Evolutionary conservation across 2,113 vertebrate species (phyloP).

Genomic region (Spermophilus dauricus): DNA sequence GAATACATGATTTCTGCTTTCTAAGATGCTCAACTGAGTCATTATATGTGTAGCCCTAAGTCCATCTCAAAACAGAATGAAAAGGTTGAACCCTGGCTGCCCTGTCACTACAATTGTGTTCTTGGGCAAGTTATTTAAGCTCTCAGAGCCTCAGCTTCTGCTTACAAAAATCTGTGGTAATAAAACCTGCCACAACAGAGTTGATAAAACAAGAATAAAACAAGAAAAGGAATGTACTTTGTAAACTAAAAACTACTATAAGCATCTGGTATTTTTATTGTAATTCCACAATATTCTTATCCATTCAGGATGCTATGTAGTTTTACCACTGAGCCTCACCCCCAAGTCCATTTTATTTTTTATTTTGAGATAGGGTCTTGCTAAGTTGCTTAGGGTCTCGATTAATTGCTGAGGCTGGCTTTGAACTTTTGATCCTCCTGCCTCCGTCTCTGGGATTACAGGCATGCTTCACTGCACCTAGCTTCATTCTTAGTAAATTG

Average conservation of each 20-base stretch:
- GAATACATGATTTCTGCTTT: not conserved
- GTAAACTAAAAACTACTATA: not conserved
- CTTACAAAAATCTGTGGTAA: not conserved
- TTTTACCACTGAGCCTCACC: not conserved
- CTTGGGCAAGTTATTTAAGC: not conserved
- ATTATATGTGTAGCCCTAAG: not conserved
- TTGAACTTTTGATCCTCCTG: not conserved
- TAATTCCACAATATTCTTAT: not conserved
- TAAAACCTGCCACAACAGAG: not conserved
- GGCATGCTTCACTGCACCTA: not conserved
- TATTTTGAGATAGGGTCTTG: not conserved
- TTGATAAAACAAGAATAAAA: not conserved
- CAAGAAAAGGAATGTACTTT: not conserved
- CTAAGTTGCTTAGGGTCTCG: not conserved
- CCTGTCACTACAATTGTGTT: not conserved
- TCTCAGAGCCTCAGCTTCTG: not conserved
- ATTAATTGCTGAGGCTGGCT: not conserved
- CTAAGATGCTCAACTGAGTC: not conserved
- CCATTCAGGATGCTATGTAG: not conserved
- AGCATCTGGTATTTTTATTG: not conserved
- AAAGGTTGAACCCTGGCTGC: not conserved
- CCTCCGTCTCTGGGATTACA: not conserved
- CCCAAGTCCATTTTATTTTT: not conserved
- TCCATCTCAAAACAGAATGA: constrained; percentile 35
- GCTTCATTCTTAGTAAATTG: not conserved